Evolutionary conservation across 2,113 vertebrate species (phyloP).

Genomic region (Cavia porcellus): DNA sequence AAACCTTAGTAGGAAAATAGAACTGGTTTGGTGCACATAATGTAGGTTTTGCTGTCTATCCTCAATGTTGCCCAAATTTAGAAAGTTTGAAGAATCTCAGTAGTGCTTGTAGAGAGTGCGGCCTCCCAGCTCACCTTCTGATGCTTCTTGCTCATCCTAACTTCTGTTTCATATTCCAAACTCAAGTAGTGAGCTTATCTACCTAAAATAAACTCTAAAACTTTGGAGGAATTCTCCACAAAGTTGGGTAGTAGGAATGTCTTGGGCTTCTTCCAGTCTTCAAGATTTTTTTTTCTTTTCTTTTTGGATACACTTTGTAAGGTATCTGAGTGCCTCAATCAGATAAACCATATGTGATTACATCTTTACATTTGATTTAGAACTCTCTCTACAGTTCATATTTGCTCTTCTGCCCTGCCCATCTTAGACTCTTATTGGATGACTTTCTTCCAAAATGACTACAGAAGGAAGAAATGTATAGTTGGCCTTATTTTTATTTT

Average conservation of each 20-base stretch:
- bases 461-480: constrained; percentile 68
- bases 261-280: constrained; percentile 71
- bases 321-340: constrained; percentile 70
- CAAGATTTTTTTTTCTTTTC: constrained; percentile 63
- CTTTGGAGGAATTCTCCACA: constrained; percentile 65
- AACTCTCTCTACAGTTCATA: constrained; percentile 79
- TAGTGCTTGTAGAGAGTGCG: not conserved
- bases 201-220: constrained; percentile 69
- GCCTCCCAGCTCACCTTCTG: constrained; percentile 21
- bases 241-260: constrained; percentile 69
- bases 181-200: constrained; percentile 57
- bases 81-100: constrained; percentile 77
- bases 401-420: constrained; percentile 76
- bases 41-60: not conserved
- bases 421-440: constrained; percentile 75
- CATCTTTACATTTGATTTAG: constrained; percentile 81
- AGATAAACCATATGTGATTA: constrained; percentile 65
- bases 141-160: not conserved
- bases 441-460: constrained; percentile 79
- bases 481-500: constrained; percentile 47
- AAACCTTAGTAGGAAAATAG: not conserved
- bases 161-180: constrained; percentile 56
- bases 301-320: constrained; percentile 67
- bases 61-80: constrained; percentile 74
- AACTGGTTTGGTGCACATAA: not conserved